Evolutionary conservation across 30 jellyfish, hydroid and myxozoan genomes (phyloP).

Genomic region (Pelagia noctiluca): DNA sequence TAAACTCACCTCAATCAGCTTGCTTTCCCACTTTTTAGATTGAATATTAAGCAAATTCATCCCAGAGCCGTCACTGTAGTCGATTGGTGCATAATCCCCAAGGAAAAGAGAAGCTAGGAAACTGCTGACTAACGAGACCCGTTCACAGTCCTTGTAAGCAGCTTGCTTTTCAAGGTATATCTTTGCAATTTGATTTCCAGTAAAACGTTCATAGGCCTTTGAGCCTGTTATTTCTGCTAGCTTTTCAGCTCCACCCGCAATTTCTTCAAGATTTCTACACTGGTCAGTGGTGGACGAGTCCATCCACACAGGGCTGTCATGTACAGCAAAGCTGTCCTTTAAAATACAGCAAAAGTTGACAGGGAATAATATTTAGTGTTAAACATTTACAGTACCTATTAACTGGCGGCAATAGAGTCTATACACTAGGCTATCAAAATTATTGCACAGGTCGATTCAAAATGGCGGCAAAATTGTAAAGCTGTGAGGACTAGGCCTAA

Average conservation of each 20-base stretch:
- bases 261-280: conserved; percentile 71
- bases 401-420: no score
- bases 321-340: conserved; percentile 65
- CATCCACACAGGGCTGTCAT: conserved; percentile 94
- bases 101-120: conserved; percentile 82
- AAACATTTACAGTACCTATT: no score
- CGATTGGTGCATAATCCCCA: conserved; percentile 91
- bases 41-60: conserved; percentile 81
- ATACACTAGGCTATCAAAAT: no score
- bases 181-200: conserved; percentile 94
- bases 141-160: conserved; percentile 68
- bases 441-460: no score
- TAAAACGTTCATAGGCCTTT: conserved; percentile 81
- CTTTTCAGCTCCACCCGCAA: conserved; percentile 76
- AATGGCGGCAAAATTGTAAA: no score
- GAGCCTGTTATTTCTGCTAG: conserved; percentile 85
- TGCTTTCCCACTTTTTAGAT: conserved; percentile 70
- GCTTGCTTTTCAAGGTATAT: conserved; percentile 13
- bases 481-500: no score
- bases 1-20: conserved; percentile 60
- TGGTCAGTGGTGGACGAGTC: conserved; percentile 86
- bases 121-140: conserved; percentile 86
- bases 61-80: conserved; percentile 96
- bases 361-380: neutral
- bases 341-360: neutral